Evolutionary conservation across 2,888 invertebrate species (phyloP).

Genomic region (Sarcophaga variegata): DNA sequence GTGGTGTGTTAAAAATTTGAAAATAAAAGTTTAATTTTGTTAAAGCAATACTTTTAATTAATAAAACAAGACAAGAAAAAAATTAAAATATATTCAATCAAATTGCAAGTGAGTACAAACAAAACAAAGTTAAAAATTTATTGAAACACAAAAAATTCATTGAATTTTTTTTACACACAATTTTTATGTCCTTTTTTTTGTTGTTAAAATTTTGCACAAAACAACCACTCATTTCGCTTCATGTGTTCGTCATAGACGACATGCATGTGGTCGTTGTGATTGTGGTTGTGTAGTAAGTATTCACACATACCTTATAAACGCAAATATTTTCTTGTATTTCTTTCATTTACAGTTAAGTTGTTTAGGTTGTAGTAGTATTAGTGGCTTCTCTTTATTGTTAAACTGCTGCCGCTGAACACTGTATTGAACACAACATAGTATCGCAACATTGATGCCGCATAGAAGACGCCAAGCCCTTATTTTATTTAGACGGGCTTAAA

Average conservation of each 20-base stretch:
- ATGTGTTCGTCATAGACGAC: slow-evolving; percentile 58
- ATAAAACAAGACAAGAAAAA: slow-evolving; percentile 5
- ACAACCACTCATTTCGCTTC: slow-evolving; percentile 60
- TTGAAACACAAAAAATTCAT: neutral
- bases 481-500: slow-evolving; percentile 8
- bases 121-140: neutral
- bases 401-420: slow-evolving; percentile 22
- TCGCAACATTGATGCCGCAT: slow-evolving; percentile 43
- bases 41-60: slow-evolving; percentile 6
- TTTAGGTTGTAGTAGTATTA: slow-evolving; percentile 50
- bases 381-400: slow-evolving; percentile 47
- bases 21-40: slow-evolving; percentile 15
- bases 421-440: slow-evolving; percentile 48
- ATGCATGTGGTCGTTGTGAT: slow-evolving; percentile 61
- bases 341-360: slow-evolving; percentile 36
- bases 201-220: no score
- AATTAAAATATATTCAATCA: neutral
- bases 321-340: slow-evolving; percentile 5
- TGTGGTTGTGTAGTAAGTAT: neutral
- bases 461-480: slow-evolving; percentile 62
- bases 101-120: neutral
- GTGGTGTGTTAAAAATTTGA: neutral
- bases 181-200: slow-evolving; percentile 16
- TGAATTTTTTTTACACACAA: neutral
- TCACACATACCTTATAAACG: neutral